These are phyloP conservation scores for Leptatherina wallacei DNA, from an alignment of 2,797 vertebrate genomes.

Conservation along the genomic window DNA sequence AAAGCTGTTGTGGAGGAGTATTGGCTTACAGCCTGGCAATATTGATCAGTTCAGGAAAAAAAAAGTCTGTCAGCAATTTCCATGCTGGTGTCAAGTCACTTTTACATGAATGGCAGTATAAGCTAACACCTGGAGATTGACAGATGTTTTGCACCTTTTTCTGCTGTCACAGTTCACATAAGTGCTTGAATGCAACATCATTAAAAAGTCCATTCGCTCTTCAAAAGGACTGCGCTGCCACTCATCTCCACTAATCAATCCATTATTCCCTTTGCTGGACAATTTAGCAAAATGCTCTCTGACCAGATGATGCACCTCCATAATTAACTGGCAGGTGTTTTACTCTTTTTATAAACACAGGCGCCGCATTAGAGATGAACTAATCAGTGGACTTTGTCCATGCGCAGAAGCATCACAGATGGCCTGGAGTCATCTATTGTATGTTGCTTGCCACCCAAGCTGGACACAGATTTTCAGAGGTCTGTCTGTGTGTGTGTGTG, in stretches of 20 bases:
- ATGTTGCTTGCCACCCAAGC: conserved; percentile 26
- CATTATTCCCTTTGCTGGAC: conserved; percentile 28
- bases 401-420: conserved; percentile 61
- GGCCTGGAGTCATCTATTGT: conserved; percentile 53
- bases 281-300: conserved; percentile 39
- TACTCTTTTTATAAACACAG: conserved; percentile 31
- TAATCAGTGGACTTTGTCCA: conserved; percentile 60
- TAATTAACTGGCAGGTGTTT: conserved; percentile 70
- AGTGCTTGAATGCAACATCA: neutral
- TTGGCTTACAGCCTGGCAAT: conserved; percentile 19
- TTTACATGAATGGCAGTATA: neutral
- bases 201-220: neutral
- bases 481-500: conserved; percentile 20
- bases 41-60: conserved; percentile 8
- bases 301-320: conserved; percentile 58
- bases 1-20: conserved; percentile 24
- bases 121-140: neutral
- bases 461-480: conserved; percentile 56
- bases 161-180: neutral
- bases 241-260: conserved; percentile 1
- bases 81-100: neutral
- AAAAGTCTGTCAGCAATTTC: neutral
- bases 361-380: conserved; percentile 35
- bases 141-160: neutral
- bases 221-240: neutral